phyloP scores from a whole-genome alignment of 2,797 vertebrate species.

The Decapterus maruadsi region DNA sequence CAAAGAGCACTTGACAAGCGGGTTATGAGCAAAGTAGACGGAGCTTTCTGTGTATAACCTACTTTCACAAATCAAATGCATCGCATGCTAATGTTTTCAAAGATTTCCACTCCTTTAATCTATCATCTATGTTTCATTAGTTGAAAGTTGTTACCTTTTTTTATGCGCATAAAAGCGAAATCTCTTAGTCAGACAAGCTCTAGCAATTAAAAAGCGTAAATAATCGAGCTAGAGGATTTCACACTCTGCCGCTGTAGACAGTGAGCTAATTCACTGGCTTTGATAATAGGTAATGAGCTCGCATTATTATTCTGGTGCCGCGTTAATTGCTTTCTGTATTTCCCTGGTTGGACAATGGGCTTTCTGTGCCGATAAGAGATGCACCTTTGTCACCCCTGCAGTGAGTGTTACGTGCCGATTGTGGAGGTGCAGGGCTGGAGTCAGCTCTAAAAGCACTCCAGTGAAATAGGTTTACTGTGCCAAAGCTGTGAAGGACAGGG shows the following conservation, averaged over 20 bases:
- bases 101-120: constrained; percentile 83
- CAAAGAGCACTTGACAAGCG: constrained; percentile 80
- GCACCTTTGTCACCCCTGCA: constrained; percentile 85
- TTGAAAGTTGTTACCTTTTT: constrained; percentile 84
- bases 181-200: constrained; percentile 85
- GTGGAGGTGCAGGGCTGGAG: constrained; percentile 78
- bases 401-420: constrained; percentile 86
- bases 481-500: constrained; percentile 83
- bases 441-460: constrained; percentile 87
- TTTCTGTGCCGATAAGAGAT: constrained; percentile 87
- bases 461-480: constrained; percentile 84
- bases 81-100: constrained; percentile 83
- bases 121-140: constrained; percentile 84
- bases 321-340: constrained; percentile 91
- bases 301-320: constrained; percentile 87
- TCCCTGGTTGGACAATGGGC: constrained; percentile 88
- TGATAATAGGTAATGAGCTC: constrained; percentile 90
- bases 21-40: constrained; percentile 68
- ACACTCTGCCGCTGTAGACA: constrained; percentile 85
- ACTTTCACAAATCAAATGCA: constrained; percentile 81
- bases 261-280: constrained; percentile 88
- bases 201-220: constrained; percentile 88
- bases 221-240: constrained; percentile 87
- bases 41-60: constrained; percentile 79
- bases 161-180: constrained; percentile 83